Base-by-base conservation (phyloP, 2,888 invertebrate genomes). In the Embidobia sp. region DNA sequence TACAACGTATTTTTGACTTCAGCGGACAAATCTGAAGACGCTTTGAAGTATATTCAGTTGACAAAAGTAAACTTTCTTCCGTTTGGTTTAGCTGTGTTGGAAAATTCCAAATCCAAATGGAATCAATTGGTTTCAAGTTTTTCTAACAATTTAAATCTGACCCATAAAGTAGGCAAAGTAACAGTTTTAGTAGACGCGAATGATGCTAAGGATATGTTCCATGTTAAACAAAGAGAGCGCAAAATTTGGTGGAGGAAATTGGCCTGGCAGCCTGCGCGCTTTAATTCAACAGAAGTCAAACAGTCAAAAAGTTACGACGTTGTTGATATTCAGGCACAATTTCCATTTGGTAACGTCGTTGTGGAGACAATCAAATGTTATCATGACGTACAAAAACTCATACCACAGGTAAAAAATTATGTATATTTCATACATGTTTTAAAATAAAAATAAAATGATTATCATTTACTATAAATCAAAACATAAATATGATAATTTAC, bases 201-300 rank as follows among this genome's bases (percentile, higher is more conserved):
- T 2, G 79, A 75, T 10, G 89, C 92, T 0, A 91, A 92, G 83
- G 93, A 93, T 80, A 92, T 93, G 84, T 95, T 95, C 86, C 93
- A 94, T 84, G 93, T 93, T 81, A 93, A 94, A 91, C 95, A 95
- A 85, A 91, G 94, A 75, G 94, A 95, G 83, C 92, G 95, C 63
- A 94, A 94, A 86, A 93, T 94, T 81, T 96, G 96, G 96, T 96
- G 96, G 96, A 93, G 95, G 90, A 95, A 94, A 87, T 93, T 94
- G 79, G 82, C 83, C n/a, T 85, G 84, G 57, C 77, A 84, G 48
- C 96, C 96, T 8, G 94, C 94, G 70, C 90, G 94, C 46, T 95
- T 95, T 87, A 86, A 89, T 33, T 86, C 94, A 5, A 92, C 92
- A 48, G 94, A 95, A 82, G 91, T 85, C 90, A 85, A 91, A 89